phyloP scores from a whole-genome alignment of 2,797 vertebrate species.

The Leptodactylus fallax region DNA sequence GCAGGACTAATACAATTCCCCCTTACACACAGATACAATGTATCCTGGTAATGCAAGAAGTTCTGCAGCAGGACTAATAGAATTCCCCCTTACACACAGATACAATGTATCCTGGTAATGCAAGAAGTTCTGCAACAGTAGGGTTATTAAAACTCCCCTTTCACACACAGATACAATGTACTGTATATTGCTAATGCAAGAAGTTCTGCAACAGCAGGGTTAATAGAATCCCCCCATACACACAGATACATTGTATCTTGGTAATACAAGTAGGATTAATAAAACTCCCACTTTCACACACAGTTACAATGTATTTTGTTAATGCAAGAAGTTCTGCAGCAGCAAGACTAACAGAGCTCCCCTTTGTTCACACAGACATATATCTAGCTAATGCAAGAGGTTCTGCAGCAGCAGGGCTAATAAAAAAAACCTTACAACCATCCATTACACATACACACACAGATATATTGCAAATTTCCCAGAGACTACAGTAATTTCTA shows the following conservation, averaged over 20 bases:
- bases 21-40: too few relatives aligned
- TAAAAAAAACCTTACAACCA: neutral
- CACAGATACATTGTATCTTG: neutral
- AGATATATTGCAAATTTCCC: neutral
- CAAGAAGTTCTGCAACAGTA: too few relatives aligned
- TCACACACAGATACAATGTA: neutral
- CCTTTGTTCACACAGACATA: neutral
- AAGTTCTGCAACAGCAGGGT: neutral
- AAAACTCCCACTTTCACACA: too few relatives aligned
- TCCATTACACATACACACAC: neutral
- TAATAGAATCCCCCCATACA: neutral
- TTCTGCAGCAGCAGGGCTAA: neutral
- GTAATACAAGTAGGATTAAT: neutral
- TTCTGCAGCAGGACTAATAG: neutral
- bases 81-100: neutral
- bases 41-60: neutral
- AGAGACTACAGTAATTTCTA: neutral
- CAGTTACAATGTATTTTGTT: neutral
- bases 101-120: neutral
- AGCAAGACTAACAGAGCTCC: neutral
- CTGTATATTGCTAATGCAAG: neutral
- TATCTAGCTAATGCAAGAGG: neutral
- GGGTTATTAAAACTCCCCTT: too few relatives aligned
- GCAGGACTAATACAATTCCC: neutral
- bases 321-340: neutral